These are phyloP conservation scores for Trachelus stipa DNA, from an alignment of 2,888 invertebrate species.

Conservation along the genomic window DNA sequence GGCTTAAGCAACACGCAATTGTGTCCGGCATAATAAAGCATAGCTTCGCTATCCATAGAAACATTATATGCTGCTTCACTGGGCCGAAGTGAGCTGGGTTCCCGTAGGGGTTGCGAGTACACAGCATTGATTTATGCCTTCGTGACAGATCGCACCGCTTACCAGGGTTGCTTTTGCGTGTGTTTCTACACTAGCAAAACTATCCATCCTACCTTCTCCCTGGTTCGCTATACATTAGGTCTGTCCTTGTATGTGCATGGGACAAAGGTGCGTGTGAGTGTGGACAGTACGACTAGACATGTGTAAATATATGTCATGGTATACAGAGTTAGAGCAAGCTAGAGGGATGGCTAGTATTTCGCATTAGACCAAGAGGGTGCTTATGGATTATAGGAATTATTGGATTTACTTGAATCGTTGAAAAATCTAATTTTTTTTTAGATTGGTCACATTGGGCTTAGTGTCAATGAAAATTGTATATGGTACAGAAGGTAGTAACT, in stretches of 20 bases:
- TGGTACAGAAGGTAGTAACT: background rate
- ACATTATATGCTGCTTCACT: constrained; percentile 33
- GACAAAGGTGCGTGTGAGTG: background rate
- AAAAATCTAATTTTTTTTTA: background rate
- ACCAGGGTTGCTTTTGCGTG: background rate
- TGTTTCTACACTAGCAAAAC: background rate
- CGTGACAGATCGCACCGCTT: constrained; percentile 53
- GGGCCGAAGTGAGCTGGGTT: constrained; percentile 39
- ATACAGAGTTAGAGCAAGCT: background rate
- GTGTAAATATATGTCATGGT: background rate
- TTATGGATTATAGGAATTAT: constrained; percentile 30
- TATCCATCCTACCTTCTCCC: background rate
- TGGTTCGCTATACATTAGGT: background rate
- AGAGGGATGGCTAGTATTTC: constrained; percentile 11
- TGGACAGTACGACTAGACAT: background rate
- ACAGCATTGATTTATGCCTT: constrained; percentile 57
- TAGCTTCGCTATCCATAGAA: constrained; percentile 39
- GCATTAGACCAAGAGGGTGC: constrained; percentile 25
- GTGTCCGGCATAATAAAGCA: constrained; percentile 66
- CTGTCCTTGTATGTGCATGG: background rate
- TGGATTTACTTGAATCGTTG: constrained; percentile 16
- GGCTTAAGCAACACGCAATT: constrained; percentile 67
- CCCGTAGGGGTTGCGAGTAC: constrained; percentile 37
- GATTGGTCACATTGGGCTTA: background rate
- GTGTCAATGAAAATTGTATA: background rate